These are phyloP conservation scores for Limnephilus rhombicus DNA, from an alignment of 2,888 invertebrate species.

Conservation along the genomic window DNA sequence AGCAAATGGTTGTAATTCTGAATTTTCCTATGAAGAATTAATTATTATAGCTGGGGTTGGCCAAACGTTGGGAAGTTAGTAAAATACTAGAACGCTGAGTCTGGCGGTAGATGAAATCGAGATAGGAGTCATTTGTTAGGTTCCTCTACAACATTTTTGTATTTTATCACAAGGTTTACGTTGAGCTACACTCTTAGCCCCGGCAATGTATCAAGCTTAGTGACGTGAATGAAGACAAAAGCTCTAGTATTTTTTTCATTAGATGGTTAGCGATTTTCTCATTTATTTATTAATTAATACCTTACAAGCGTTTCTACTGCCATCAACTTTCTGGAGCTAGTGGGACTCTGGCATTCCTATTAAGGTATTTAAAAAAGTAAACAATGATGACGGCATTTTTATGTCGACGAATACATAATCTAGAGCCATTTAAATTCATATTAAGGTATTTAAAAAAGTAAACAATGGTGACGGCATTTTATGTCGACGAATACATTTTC, in stretches of 20 bases:
- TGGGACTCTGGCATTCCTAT: too few relatives aligned
- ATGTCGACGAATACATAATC: too few relatives aligned
- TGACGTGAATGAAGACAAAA: background rate
- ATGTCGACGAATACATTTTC: too few relatives aligned
- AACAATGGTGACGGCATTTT: too few relatives aligned
- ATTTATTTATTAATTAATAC: background rate
- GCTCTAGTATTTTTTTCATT: background rate
- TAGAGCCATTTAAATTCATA: too few relatives aligned
- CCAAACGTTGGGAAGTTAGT: background rate
- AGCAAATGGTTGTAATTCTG: background rate
- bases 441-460: too few relatives aligned
- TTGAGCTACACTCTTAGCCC: constrained; percentile 3
- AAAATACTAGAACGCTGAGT: background rate
- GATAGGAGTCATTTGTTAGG: constrained; percentile 30
- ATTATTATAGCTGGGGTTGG: constrained; percentile 16
- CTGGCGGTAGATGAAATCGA: background rate
- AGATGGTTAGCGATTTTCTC: background rate
- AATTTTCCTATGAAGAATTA: constrained; percentile 32
- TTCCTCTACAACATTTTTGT: constrained; percentile 22
- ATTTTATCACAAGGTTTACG: constrained; percentile 19
- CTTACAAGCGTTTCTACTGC: too few relatives aligned
- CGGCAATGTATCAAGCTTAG: constrained; percentile 23
- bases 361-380: too few relatives aligned
- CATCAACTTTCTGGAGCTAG: too few relatives aligned
- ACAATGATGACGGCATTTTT: too few relatives aligned